Evolutionary conservation across 2,797 vertebrate genomes (phyloP), one percentile per base, ranked within the genome.

Genomic region (Thaleichthys pacificus): DNA sequence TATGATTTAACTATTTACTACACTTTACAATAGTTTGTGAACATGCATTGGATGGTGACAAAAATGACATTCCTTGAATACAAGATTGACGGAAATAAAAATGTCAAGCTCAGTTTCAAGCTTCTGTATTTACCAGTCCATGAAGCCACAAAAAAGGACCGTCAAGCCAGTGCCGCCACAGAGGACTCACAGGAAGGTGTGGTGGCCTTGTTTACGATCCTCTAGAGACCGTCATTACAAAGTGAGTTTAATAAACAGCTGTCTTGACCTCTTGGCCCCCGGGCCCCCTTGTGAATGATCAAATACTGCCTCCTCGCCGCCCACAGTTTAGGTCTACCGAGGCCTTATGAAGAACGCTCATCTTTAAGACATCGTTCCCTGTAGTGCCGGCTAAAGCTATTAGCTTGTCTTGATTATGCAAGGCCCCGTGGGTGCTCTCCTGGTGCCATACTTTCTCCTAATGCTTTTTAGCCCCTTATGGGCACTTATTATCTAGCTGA

Each of bases 211-310:
- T 62, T 54, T 54, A 68, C 58, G 26, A 22, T 62, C 60, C 74
- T 77, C 76, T 61, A 74, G 80, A 80, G 82, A 84, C 75, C 69
- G 87, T 85, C 84, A 84, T 84, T 85, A 80, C 77, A 86, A 82
- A 87, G 81, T 80, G 78, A 77, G 83, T 77, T 80, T 86, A 91
- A 91, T 89, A 91, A 91, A 87, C 85, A 84, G 87, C 84, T 79
- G 77, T 76, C 82, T 51, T 82, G 88, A 92, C 89, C 88, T 85
- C 82, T 86, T 61, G 77, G 80, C 85, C 84, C 73, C 21, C 3
- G n/a, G 72, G 69, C 64, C 90, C 90, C 85, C 87, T 80, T 66
- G 83, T 75, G 85, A 22, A 21, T 69, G 32, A 69, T 69, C 56
- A 58, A 69, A 60, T 54, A 28, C 67, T 2, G 17, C 56, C 32